Base-by-base conservation (phyloP, 2,113 vertebrate genomes). In the Cyprinodon tularosa region DNA sequence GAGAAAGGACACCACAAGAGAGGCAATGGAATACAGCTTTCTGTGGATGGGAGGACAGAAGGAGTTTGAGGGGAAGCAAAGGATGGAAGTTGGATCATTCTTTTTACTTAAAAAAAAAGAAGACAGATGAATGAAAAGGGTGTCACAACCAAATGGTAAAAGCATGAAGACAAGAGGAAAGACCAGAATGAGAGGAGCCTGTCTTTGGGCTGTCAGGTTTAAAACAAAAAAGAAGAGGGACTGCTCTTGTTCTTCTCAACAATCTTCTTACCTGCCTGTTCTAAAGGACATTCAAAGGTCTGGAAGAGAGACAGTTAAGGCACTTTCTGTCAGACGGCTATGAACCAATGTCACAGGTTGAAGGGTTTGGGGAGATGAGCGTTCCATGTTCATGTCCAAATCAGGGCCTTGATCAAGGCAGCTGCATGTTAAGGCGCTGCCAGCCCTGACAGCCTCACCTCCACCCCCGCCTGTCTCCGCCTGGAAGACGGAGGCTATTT, bases 371-470 rank as follows among this genome's bases (percentile, higher is more conserved):
- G 68, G 72, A 88, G 82, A 88, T 60, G 81, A 90, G 80, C 40
- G 60, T 60, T 86, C 78, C 69, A 39, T 88, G 88, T 90, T 86
- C 82, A 84, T 67, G 87, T 87, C 85, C 88, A 83, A 80, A 66
- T 59, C 68, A 68, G 57, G 70, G 84, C 89, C 93, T 93, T 95
- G 94, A 95, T 95, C 94, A 94, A 86, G 86, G 80, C 86, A 75
- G 81, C 80, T 87, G 72, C 86, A 66, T 78, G 74, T 74, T 66
- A 70, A 84, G 80, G 84, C 84, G 76, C 86, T 86, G 92, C 88
- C 90, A 90, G 78, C 14, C 57, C 79, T 93, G 93, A 94, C 92
- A 93, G 89, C 80, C 71, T 71, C 77, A 53, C 86, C 81, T 75
- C 76, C 77, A 62, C 74, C 71, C 59, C 78, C 76, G 45, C 47